Evolutionary conservation across 2,888 invertebrate genomes (phyloP), one percentile per base, ranked within the genome.

Genomic region (Apamea crenata): DNA sequence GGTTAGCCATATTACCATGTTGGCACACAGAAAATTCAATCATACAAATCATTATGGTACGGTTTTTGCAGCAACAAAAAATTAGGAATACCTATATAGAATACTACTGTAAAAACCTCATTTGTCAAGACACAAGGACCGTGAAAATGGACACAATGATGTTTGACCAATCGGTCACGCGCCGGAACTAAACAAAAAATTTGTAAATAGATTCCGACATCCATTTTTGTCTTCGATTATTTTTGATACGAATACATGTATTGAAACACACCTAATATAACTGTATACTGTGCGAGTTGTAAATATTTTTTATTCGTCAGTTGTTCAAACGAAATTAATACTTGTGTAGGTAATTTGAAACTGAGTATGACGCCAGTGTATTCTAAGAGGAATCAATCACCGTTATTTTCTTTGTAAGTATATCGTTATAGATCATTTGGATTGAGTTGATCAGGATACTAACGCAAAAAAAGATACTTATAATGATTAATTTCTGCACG

Each of bases 101-200:
- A 85, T 88, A 80, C 83, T 87, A 78, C 82, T 88, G 91, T 90
- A 91, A 92, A 93, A 93, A 93, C 89, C 90, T 91, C 89, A 93
- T 94, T 94, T 93, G 91, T 94, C 91, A 92, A 91, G 89, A 92
- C 90, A 94, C 93, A 93, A 93, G 92, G 90, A 92, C 91, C 93
- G 93, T 93, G 92, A 93, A 93, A 93, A 92, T 90, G 88, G 87
- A 88, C 88, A 92, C 93, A 93, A 94, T 92, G 90, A 91, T 91
- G 92, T 93, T 89, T 91, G 91, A 89, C 91, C 91, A 91, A 93
- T 93, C 91, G 86, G 93, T 93, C 92, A 94, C 92, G 91, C 91
- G 85, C 88, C 83, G 84, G 73, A 88, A 86, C 83, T 86, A 83
- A 85, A 87, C 88, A 91, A 91, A 92, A 92, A 93, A 91, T 84